Evolutionary conservation across 2,888 invertebrate genomes (phyloP).

Genomic region (Tethea ocularis): DNA sequence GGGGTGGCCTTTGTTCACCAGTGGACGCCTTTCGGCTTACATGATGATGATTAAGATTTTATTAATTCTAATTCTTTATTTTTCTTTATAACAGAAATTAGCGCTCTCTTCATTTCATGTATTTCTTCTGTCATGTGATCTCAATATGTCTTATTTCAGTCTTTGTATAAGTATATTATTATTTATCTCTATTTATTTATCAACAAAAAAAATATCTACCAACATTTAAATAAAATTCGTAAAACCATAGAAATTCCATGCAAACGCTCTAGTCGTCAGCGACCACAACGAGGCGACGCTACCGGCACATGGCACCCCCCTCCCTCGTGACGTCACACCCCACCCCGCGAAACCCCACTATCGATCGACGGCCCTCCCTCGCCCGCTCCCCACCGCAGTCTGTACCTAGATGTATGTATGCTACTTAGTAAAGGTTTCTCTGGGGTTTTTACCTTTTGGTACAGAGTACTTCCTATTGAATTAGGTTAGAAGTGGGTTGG

Average conservation of each 20-base stretch:
- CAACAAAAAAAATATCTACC: not conserved
- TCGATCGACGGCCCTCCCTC: constrained; percentile 59
- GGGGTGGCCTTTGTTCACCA: too few species aligned
- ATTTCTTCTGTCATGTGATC: too few species aligned
- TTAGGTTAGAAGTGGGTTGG: constrained; percentile 15
- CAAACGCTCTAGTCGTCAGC: constrained; percentile 8
- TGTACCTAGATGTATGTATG: constrained; percentile 42
- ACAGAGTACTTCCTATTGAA: constrained; percentile 17
- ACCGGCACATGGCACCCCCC: constrained; percentile 48
- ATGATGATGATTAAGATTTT: too few species aligned
- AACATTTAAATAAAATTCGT: constrained; percentile 17
- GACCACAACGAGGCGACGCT: constrained; percentile 10
- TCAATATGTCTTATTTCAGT: too few species aligned
- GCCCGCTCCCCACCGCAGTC: constrained; percentile 34
- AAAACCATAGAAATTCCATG: constrained; percentile 26
- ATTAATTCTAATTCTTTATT: too few species aligned
- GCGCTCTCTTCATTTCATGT: too few species aligned
- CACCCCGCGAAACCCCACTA: constrained; percentile 51
- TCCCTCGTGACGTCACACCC: constrained; percentile 70
- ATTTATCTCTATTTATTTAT: too few species aligned
- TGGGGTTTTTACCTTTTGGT: constrained; percentile 43
- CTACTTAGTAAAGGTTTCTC: constrained; percentile 48
- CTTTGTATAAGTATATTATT: too few species aligned
- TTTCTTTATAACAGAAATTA: too few species aligned
- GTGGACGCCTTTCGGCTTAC: too few species aligned